These are phyloP conservation scores for Macaria notata DNA, from an alignment of 2,888 invertebrate genomes.

Conservation along the genomic window DNA sequence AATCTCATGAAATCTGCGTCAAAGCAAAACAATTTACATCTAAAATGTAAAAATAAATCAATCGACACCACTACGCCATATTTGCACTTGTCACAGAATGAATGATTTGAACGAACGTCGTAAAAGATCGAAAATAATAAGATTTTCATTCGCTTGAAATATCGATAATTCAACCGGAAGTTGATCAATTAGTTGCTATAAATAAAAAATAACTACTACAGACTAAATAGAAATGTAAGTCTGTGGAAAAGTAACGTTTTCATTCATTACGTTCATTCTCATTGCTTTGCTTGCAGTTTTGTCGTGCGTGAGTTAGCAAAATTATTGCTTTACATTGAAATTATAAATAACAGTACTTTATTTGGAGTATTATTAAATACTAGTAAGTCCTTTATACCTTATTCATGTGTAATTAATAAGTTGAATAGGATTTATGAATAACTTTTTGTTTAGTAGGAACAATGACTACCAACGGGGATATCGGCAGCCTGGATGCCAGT, in stretches of 20 bases:
- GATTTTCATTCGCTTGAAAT: conserved; percentile 2
- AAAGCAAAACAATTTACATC: conserved; percentile 66
- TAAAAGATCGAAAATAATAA: neutral
- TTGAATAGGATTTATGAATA: neutral
- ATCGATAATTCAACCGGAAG: neutral
- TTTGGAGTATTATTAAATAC: neutral
- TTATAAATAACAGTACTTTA: neutral
- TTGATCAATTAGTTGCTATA: neutral
- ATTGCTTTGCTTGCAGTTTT: conserved; percentile 5
- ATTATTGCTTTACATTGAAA: conserved; percentile 3
- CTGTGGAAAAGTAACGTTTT: neutral
- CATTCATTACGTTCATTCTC: conserved; percentile 5
- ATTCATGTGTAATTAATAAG: conserved; percentile 4
- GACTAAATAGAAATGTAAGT: too few species aligned
- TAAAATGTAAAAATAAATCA: conserved; percentile 72
- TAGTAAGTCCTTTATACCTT: neutral
- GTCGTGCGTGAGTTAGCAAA: conserved; percentile 46
- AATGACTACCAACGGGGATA: conserved; percentile 73
- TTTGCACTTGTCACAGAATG: conserved; percentile 35
- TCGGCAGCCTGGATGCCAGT: conserved; percentile 68
- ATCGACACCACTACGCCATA: conserved; percentile 70
- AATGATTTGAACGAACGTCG: neutral
- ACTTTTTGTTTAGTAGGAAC: conserved; percentile 35
- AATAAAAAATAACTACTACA: too few species aligned
- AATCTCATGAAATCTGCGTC: conserved; percentile 74